Evolutionary conservation across 1,140 invertebrate species (phyloP).

Genomic region (Homalodisca vitripennis): DNA sequence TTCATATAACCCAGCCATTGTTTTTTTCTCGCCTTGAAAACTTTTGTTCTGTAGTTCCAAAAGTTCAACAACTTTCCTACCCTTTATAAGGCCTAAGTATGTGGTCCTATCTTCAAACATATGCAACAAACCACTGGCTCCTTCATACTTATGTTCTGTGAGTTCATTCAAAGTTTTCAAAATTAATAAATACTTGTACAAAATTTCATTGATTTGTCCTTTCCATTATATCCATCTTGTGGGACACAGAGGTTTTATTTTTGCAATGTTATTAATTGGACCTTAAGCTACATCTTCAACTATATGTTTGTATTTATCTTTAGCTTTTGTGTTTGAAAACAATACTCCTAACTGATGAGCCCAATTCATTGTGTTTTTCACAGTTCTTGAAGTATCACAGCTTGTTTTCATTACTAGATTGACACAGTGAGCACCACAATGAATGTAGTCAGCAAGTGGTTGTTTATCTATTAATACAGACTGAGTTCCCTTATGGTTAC

Average conservation of each 20-base stretch:
- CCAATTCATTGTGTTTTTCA: neutral
- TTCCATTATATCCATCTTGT: neutral
- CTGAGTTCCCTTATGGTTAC: slow-evolving; percentile 3
- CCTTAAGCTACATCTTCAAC: neutral
- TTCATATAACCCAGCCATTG: too few species aligned
- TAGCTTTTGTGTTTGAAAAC: neutral
- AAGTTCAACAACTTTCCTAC: too few species aligned
- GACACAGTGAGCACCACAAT: slow-evolving; percentile 4
- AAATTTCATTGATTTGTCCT: neutral
- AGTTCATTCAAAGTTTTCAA: slow-evolving; percentile 10
- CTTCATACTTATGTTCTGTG: slow-evolving; percentile 1
- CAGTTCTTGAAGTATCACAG: neutral
- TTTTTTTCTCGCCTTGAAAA: too few species aligned
- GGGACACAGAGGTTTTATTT: slow-evolving; percentile 5
- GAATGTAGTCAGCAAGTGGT: slow-evolving; percentile 7
- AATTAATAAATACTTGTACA: neutral
- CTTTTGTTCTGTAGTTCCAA: too few species aligned
- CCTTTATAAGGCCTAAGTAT: too few species aligned
- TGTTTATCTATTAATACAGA: neutral
- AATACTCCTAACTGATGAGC: neutral
- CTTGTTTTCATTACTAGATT: neutral
- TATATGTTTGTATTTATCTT: neutral
- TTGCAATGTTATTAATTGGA: neutral
- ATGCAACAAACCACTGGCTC: neutral
- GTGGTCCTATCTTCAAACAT: slow-evolving; percentile 4